Evolutionary conservation across 2,797 vertebrate genomes (phyloP).

Genomic region (Remorina albescens): DNA sequence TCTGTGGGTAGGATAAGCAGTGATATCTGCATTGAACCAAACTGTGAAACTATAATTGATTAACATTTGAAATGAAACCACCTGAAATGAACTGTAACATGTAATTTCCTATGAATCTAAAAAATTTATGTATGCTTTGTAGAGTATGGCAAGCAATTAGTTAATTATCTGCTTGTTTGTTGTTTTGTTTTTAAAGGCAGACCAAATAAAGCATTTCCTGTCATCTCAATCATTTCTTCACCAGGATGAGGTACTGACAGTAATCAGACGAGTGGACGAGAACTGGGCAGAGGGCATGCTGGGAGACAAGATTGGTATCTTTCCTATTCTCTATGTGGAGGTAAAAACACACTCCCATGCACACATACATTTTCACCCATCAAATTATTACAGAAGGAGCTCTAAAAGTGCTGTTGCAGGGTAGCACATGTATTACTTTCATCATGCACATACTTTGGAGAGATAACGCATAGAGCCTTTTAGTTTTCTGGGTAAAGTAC

Average conservation of each 20-base stretch:
- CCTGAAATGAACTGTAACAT: conserved; percentile 22
- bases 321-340: conserved; percentile 98
- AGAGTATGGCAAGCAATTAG: not conserved
- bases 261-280: conserved; percentile 98
- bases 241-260: conserved; percentile 97
- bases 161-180: not conserved
- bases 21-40: not conserved
- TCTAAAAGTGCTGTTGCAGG: conserved; percentile 20
- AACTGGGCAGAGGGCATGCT: conserved; percentile 99
- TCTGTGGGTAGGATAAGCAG: not conserved
- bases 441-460: conserved; percentile 12
- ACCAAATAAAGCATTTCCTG: not conserved
- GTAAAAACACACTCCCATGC: conserved; percentile 80
- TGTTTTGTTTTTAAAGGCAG: not conserved
- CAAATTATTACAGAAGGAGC: conserved; percentile 16
- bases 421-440: conserved; percentile 10
- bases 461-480: not conserved
- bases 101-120: not conserved
- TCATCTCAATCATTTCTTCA: conserved; percentile 60
- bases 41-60: not conserved
- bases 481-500: not conserved
- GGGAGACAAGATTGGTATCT: conserved; percentile 99
- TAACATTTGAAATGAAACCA: conserved; percentile 12
- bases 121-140: not conserved
- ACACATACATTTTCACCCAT: conserved; percentile 18